A percentile compares a stretch with the other conserved stretches of the same genome.
Evolutionary conservation across 2,888 invertebrate species (phyloP).

Genomic region (Leptothorax acervorum): DNA sequence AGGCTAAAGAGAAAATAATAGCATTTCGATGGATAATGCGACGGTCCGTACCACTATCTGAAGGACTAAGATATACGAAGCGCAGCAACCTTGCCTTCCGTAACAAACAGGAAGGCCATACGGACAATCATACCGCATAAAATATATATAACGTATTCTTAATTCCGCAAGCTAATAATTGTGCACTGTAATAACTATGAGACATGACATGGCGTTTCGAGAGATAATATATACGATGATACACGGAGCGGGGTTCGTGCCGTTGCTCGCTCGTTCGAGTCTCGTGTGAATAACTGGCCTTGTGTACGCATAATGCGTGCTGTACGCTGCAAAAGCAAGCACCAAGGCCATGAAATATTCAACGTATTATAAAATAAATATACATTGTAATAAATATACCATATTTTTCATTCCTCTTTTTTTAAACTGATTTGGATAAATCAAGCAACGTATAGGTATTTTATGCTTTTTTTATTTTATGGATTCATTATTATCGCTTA

Average conservation of each 20-base stretch:
- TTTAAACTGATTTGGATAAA: not conserved
- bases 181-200: not conserved
- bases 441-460: not conserved
- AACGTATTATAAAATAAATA: not conserved
- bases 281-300: not conserved
- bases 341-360: not conserved
- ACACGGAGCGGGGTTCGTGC: not conserved
- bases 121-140: not conserved
- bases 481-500: not conserved
- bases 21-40: not conserved
- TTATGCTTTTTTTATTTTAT: not conserved
- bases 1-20: not conserved
- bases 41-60: not conserved
- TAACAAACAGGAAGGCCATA: not conserved
- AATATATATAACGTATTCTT: not conserved
- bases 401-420: not conserved
- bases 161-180: constrained; percentile 1
- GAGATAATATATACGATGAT: not conserved
- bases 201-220: not conserved
- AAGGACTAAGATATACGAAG: not conserved
- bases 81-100: not conserved
- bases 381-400: not conserved
- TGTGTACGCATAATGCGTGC: not conserved
- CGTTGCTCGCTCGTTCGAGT: not conserved
- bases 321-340: not conserved